Evolutionary conservation across 2,888 invertebrate genomes (phyloP).

Genomic region (Diarsia mendica): DNA sequence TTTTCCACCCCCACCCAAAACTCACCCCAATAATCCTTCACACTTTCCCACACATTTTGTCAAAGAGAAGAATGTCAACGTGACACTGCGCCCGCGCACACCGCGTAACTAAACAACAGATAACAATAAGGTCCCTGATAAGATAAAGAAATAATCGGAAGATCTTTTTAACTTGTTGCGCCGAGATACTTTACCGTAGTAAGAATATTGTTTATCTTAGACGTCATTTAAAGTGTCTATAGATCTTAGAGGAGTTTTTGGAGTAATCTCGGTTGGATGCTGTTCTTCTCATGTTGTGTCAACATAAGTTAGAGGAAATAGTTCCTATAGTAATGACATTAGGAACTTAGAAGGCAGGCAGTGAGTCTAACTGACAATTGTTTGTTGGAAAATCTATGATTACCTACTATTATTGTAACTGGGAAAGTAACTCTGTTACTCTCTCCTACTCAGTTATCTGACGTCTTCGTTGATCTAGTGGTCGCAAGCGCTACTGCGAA

Average conservation of each 20-base stretch:
- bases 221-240: conserved; percentile 33
- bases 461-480: too few species aligned
- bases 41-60: conserved; percentile 43
- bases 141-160: conserved; percentile 82
- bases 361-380: not conserved
- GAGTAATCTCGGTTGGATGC: not conserved
- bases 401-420: not conserved
- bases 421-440: not conserved
- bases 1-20: not conserved
- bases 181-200: conserved; percentile 59
- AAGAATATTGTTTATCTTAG: conserved; percentile 43
- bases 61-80: conserved; percentile 48
- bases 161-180: conserved; percentile 78
- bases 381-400: not conserved
- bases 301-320: not conserved
- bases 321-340: not conserved
- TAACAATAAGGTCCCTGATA: conserved; percentile 72
- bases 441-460: too few species aligned
- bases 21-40: conserved; percentile 41
- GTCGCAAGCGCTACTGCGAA: too few species aligned
- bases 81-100: conserved; percentile 52
- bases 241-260: conserved; percentile 9
- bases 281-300: too few species aligned
- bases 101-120: conserved; percentile 63
- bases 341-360: not conserved